Percentiles rank a stretch among this genome's conserved stretches.
Conservation (phyloP, 2,113 vertebrate species). For the Myiagra hebetior region DNA sequence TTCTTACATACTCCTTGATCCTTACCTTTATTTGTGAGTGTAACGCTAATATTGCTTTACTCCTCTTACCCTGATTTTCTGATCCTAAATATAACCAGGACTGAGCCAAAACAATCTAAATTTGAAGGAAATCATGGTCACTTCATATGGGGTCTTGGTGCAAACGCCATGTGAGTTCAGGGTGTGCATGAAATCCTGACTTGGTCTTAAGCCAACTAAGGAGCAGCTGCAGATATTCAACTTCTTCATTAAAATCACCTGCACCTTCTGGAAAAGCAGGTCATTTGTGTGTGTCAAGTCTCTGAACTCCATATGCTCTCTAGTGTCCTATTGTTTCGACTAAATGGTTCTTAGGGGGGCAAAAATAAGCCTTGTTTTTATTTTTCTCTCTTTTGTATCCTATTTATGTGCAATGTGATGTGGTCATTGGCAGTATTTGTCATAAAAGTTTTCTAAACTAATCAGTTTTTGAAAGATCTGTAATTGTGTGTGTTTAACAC, state of each 20-base stretch:
- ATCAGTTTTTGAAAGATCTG: not conserved
- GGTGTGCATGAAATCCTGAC: not conserved
- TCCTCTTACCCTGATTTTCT: not conserved
- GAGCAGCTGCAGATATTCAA: not conserved
- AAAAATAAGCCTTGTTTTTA: not conserved
- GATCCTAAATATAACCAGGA: not conserved
- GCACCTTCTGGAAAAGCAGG: not conserved
- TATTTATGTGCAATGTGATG: not conserved
- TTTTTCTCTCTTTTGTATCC: not conserved
- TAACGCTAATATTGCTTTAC: not conserved
- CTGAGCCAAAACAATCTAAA: not conserved
- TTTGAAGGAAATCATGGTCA: not conserved
- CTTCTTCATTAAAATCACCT: not conserved
- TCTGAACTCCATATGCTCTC: not conserved
- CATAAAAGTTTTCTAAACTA: slow-evolving; percentile 3
- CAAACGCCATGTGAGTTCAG: not conserved
- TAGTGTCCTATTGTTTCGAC: not conserved
- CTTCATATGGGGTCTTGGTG: not conserved
- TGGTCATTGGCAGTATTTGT: not conserved
- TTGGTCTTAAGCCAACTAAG: not conserved
- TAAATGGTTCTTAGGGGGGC: not conserved
- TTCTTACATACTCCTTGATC: not conserved
- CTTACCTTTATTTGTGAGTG: not conserved
- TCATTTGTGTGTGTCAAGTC: not conserved
- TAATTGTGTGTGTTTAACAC: not conserved